Evolutionary conservation across 2,797 vertebrate species (phyloP).

Genomic region (Phoxinus dragarum): DNA sequence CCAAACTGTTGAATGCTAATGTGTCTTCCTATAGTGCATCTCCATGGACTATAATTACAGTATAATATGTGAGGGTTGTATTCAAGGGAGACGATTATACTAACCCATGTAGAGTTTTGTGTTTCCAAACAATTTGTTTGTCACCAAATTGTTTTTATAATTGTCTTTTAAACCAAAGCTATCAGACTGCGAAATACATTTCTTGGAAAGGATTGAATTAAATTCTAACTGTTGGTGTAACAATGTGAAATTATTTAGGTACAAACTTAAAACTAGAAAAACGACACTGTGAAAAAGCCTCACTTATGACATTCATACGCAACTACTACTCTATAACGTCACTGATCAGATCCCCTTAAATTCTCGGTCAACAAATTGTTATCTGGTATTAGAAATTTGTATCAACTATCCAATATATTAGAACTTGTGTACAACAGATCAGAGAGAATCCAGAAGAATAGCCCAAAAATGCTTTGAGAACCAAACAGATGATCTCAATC

Average conservation of each 20-base stretch:
- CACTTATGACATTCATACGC: background rate
- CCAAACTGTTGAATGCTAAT: background rate
- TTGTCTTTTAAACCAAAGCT: background rate
- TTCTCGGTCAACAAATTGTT: background rate
- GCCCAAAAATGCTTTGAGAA: background rate
- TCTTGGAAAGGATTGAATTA: background rate
- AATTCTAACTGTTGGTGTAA: background rate
- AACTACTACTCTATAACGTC: background rate
- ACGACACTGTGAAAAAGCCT: background rate
- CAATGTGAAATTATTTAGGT: background rate
- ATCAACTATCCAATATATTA: background rate
- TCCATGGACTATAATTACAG: background rate
- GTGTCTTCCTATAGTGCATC: background rate
- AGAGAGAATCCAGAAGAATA: background rate
- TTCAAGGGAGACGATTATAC: background rate
- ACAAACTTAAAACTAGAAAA: background rate
- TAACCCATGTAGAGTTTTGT: background rate
- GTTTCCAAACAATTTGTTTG: constrained; percentile 13
- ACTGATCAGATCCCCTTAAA: background rate
- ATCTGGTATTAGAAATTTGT: background rate
- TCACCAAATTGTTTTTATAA: background rate
- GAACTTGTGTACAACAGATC: background rate
- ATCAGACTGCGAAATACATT: background rate
- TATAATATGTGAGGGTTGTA: background rate
- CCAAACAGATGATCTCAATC: constrained; percentile 1